These are phyloP conservation scores for Rhinogobius similis DNA, from an alignment of 2,113 vertebrate genomes.

Conservation along the genomic window DNA sequence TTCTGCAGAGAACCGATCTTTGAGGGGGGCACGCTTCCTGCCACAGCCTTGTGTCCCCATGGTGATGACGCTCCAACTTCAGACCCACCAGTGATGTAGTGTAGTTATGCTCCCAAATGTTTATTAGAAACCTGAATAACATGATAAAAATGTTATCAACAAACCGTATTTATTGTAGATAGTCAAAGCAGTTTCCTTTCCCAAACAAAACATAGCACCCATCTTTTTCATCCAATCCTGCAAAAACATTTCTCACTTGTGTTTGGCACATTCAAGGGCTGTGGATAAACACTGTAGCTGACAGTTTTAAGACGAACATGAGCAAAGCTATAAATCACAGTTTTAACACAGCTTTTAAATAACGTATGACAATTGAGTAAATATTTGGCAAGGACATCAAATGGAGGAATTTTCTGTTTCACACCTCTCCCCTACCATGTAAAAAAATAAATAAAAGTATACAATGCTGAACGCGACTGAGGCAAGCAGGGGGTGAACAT, in stretches of 20 bases:
- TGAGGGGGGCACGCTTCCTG: slow-evolving; percentile 92
- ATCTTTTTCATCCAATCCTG: slow-evolving; percentile 22
- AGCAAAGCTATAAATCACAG: slow-evolving; percentile 2
- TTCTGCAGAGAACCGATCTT: slow-evolving; percentile 97
- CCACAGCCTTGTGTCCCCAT: slow-evolving; percentile 97
- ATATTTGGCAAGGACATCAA: neutral
- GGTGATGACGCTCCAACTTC: slow-evolving; percentile 74
- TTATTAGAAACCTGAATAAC: slow-evolving; percentile 29
- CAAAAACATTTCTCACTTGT: slow-evolving; percentile 44
- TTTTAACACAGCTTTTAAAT: neutral
- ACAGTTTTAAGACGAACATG: slow-evolving; percentile 42
- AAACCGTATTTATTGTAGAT: slow-evolving; percentile 1
- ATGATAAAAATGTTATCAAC: neutral
- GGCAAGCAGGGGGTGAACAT: slow-evolving; percentile 30
- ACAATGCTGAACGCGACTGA: slow-evolving; percentile 20
- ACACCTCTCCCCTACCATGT: neutral
- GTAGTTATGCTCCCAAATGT: slow-evolving; percentile 12
- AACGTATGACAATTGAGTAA: neutral
- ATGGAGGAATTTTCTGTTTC: neutral
- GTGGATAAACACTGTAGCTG: slow-evolving; percentile 52
- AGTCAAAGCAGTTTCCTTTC: slow-evolving; percentile 2
- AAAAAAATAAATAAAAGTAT: neutral
- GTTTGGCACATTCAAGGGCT: slow-evolving; percentile 35
- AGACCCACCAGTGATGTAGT: slow-evolving; percentile 30
- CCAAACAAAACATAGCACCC: slow-evolving; percentile 12